phyloP scores from a whole-genome alignment of 1,140 invertebrate species.

The Kradibia gibbosae region DNA sequence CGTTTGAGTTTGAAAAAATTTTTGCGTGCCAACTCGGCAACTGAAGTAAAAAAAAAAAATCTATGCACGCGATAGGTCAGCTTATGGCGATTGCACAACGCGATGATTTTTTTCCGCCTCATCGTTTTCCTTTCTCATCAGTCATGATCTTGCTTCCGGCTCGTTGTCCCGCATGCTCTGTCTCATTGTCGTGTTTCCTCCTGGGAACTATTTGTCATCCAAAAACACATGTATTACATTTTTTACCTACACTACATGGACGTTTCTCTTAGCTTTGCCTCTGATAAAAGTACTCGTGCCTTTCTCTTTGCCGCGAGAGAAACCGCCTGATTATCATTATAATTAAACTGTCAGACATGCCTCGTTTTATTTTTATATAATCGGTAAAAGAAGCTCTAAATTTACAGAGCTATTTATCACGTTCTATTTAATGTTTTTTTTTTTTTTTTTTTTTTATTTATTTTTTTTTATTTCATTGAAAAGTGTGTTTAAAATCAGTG shows the following conservation, averaged over 20 bases:
- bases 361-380: not conserved
- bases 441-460: too few species aligned
- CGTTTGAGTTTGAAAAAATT: too few species aligned
- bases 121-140: constrained; percentile 30
- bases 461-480: too few species aligned
- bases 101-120: constrained; percentile 12
- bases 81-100: too few species aligned
- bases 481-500: not conserved
- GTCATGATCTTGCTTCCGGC: constrained; percentile 35
- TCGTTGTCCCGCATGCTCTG: not conserved
- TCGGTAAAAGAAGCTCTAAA: not conserved
- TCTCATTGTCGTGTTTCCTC: constrained; percentile 1
- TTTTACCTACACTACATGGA: constrained; percentile 10
- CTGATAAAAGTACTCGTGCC: not conserved
- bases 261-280: not conserved
- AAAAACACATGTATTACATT: not conserved
- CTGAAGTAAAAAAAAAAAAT: too few species aligned
- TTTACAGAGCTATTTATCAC: not conserved
- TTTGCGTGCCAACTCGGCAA: too few species aligned
- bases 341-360: not conserved
- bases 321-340: not conserved
- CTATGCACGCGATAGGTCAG: too few species aligned
- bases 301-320: not conserved
- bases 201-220: constrained; percentile 29
- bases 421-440: not conserved